Evolutionary conservation across 2,888 invertebrate genomes (phyloP).

Genomic region (Melipona bicolor): DNA sequence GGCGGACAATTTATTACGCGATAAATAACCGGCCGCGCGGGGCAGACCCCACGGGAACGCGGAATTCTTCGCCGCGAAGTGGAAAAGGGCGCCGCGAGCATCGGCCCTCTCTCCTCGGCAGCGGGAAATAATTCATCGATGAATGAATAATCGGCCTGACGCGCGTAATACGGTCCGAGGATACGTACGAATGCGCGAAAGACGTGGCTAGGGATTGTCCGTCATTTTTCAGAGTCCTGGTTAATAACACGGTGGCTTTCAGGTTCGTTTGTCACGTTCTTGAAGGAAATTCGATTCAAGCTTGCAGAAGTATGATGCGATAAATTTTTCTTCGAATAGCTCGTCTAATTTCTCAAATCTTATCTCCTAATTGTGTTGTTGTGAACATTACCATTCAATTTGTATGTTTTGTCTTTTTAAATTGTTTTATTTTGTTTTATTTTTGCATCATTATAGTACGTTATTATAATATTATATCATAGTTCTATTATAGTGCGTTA

Average conservation of each 20-base stretch:
- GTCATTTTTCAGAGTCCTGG: neutral
- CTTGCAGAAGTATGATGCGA: no score
- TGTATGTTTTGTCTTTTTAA: no score
- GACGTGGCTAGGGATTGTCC: no score
- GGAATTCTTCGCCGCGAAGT: constrained; percentile 25
- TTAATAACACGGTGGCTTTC: neutral
- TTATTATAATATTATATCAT: no score
- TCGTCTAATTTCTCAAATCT: no score
- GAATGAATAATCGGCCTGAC: constrained; percentile 4
- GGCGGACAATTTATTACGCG: constrained; percentile 62
- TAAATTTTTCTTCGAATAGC: no score
- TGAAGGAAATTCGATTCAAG: neutral
- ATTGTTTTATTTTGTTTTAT: no score
- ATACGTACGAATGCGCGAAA: neutral
- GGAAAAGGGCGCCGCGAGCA: constrained; percentile 20
- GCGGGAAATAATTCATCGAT: constrained; percentile 12
- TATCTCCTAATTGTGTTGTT: no score
- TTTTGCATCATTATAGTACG: no score
- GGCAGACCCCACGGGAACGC: constrained; percentile 15
- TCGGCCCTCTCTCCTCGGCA: no score
- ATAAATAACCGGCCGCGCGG: constrained; percentile 55
- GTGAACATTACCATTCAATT: no score
- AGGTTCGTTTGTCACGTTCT: neutral
- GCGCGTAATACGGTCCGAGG: constrained; percentile 13
- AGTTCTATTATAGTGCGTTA: no score